Evolutionary conservation across 2,888 invertebrate genomes (phyloP).

Genomic region (Andrena marginata): DNA sequence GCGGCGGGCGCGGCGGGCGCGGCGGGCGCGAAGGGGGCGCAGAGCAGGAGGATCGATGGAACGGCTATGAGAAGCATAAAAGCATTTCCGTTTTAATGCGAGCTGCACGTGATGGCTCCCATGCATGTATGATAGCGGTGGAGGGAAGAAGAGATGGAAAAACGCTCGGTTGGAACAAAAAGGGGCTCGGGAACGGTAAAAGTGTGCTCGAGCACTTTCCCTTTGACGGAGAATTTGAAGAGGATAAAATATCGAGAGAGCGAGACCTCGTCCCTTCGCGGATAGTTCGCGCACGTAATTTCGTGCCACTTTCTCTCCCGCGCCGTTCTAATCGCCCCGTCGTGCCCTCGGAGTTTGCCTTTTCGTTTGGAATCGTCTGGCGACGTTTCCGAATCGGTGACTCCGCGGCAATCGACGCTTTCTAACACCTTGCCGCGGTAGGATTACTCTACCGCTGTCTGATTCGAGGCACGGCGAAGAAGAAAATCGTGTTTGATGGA

Average conservation of each 20-base stretch:
- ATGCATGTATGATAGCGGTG: conserved; percentile 40
- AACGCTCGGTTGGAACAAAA: conserved; percentile 12
- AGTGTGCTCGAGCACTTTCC: conserved; percentile 21
- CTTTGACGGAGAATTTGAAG: conserved; percentile 20
- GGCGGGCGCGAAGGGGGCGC: conserved; percentile 15
- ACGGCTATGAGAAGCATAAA: conserved; percentile 75
- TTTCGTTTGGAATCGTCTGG: too few species aligned
- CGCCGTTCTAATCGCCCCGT: too few species aligned
- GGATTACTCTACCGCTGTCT: too few species aligned
- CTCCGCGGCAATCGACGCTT: too few species aligned
- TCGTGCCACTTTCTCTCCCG: not conserved
- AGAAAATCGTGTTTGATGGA: too few species aligned
- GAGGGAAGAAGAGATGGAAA: not conserved
- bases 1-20: conserved; percentile 27
- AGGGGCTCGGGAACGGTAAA: conserved; percentile 9
- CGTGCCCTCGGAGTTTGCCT: too few species aligned
- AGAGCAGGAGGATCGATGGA: conserved; percentile 69
- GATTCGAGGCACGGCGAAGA: too few species aligned
- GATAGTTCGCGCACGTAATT: conserved; percentile 22
- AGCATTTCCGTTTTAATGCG: conserved; percentile 77
- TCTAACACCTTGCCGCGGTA: too few species aligned
- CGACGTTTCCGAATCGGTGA: too few species aligned
- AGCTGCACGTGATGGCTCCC: conserved; percentile 70
- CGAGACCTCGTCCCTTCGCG: not conserved
- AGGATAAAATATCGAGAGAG: conserved; percentile 14